Base-by-base conservation (phyloP, 2,888 invertebrate species). In the Hydriomena furcata region DNA sequence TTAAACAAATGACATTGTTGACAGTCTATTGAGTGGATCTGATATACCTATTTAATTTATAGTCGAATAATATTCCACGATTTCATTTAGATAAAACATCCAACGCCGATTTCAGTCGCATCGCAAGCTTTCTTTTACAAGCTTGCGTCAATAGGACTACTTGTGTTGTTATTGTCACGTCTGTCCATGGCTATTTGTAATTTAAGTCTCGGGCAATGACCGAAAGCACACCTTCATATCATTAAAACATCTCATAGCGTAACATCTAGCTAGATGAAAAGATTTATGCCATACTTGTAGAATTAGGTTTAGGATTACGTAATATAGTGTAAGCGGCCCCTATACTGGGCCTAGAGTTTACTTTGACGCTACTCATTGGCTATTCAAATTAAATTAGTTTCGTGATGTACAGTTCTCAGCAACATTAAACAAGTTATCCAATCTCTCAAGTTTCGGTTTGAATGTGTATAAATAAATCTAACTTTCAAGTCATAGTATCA, bases 231-330 rank as follows among this genome's bases (percentile, higher is more conserved):
- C 54, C 40, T 55, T 84, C 87, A 88, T 89, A 88, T 89, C 88
- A 84, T 84, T 82, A 64, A 83, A 74, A 87, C 82, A 88, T 87
- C 76, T 88, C 86, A 85, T 89, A 88, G 86, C 76, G 76, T 76
- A 81, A 80, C 81, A 82, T 83, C 66, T 84, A 82, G 77, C 66
- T 53, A 68, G 78, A 80, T 79, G 79, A 67, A 82, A 80, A 81
- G 75, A 82, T 82, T 82, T 79, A 82, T 65, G 73, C 76, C 65
- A 62, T 76, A 71, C 73, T 73, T 68, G 68, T 80, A 83, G 75
- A 64, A 60, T 83, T 46, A 52, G 51, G 76, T 63, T 63, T 80
- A 76, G 68, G 64, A 65, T 71, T 73, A 71, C 65, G 65, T 71
- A 72, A 71, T 68, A 51, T 75, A 76, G 73, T 55, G 49, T 81